These are phyloP conservation scores for Eupithecia exiguata DNA, from an alignment of 2,888 invertebrate species.

Conservation along the genomic window DNA sequence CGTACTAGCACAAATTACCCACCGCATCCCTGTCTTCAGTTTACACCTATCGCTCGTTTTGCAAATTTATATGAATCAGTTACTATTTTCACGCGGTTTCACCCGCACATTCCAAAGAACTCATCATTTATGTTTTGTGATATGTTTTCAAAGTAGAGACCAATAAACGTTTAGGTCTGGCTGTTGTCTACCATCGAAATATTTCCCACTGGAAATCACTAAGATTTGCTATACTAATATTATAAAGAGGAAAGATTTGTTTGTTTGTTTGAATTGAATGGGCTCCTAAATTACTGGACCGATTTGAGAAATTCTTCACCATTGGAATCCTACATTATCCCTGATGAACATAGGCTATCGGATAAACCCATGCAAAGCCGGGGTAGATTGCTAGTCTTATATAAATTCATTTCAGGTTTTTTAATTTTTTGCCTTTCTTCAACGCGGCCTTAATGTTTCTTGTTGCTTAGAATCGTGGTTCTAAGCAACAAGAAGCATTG, in stretches of 20 bases:
- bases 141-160: neutral
- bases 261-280: too few species aligned
- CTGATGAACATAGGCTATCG: too few species aligned
- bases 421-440: neutral
- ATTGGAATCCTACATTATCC: too few species aligned
- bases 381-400: too few species aligned
- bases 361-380: too few species aligned
- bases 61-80: constrained; percentile 72
- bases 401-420: neutral
- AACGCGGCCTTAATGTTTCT: neutral
- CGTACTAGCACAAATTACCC: constrained; percentile 67
- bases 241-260: too few species aligned
- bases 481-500: too few species aligned
- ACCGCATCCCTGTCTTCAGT: constrained; percentile 68
- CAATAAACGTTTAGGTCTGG: too few species aligned
- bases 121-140: neutral
- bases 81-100: neutral
- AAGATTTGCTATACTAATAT: too few species aligned
- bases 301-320: too few species aligned
- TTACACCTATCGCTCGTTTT: constrained; percentile 75
- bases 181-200: too few species aligned
- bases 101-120: neutral
- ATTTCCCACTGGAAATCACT: neutral
- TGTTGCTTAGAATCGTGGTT: neutral
- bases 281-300: too few species aligned